Conservation (phyloP, 1,140 invertebrate genomes). For the Orchesella cincta region DNA sequence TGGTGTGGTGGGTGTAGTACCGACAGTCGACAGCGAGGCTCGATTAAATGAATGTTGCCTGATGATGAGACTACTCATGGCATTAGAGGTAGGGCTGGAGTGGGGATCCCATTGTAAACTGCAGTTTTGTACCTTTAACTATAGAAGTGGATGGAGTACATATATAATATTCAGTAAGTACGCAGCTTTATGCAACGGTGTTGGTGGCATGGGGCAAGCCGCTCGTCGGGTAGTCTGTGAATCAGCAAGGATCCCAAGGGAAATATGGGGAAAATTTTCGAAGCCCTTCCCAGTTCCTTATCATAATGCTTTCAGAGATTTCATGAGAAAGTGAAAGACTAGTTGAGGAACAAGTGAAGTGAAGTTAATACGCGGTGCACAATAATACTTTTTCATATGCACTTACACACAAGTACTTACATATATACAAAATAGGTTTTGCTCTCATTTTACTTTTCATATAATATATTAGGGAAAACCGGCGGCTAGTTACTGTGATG, state of each 20-base stretch:
- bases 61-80: too few relatives aligned
- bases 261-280: constrained; percentile 48
- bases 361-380: background rate
- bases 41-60: too few relatives aligned
- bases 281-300: constrained; percentile 45
- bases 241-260: constrained; percentile 40
- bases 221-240: background rate
- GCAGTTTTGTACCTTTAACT: background rate
- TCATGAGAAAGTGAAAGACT: background rate
- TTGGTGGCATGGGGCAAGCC: background rate
- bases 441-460: constrained; percentile 11
- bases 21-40: too few relatives aligned
- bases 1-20: too few relatives aligned
- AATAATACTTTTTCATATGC: constrained; percentile 24
- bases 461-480: background rate
- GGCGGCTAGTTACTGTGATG: constrained; percentile 11
- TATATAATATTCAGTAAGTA: background rate
- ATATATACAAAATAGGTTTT: background rate
- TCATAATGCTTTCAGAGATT: constrained; percentile 47
- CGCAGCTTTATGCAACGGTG: background rate
- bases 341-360: background rate
- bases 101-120: too few relatives aligned
- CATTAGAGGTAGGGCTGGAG: too few relatives aligned
- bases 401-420: too few relatives aligned
- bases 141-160: background rate